These are phyloP conservation scores for Nasonia oneida DNA, from an alignment of 2,888 invertebrate species.

Conservation along the genomic window DNA sequence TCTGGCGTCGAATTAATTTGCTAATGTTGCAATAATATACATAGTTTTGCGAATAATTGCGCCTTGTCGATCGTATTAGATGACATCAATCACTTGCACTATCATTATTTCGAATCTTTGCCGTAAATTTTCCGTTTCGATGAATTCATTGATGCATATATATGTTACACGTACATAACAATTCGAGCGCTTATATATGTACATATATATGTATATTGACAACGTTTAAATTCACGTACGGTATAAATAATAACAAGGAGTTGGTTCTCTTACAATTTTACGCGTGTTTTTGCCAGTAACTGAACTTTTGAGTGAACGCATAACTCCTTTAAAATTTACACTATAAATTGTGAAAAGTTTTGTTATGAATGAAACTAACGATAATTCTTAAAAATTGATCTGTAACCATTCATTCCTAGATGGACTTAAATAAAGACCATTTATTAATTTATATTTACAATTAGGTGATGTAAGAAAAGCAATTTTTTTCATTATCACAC, in stretches of 20 bases:
- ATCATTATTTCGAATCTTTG: conserved; percentile 7
- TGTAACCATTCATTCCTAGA: conserved; percentile 44
- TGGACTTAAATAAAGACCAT: conserved; percentile 59
- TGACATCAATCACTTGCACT: conserved; percentile 41
- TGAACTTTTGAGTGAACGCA: conserved; percentile 52
- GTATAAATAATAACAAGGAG: conserved; percentile 37
- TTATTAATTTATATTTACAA: conserved; percentile 56
- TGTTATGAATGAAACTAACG: conserved; percentile 55
- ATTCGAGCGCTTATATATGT: conserved; percentile 49
- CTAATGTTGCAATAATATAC: conserved; percentile 48
- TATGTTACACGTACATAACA: conserved; percentile 53
- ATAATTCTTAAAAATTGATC: conserved; percentile 46
- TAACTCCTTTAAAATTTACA: conserved; percentile 49
- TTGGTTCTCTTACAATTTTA: conserved; percentile 26
- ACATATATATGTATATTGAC: conserved; percentile 44
- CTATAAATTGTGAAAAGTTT: conserved; percentile 52
- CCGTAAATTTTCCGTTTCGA: conserved; percentile 31
- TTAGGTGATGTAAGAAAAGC: conserved; percentile 42
- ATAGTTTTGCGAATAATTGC: conserved; percentile 54
- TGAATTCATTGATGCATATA: conserved; percentile 32
- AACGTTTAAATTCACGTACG: conserved; percentile 48
- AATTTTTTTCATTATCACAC: conserved; percentile 33
- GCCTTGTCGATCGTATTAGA: conserved; percentile 38
- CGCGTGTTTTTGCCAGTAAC: conserved; percentile 39
- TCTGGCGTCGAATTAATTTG: conserved; percentile 19